Percentiles rank a stretch among this genome's conserved stretches.
Evolutionary conservation across 2,797 vertebrate species (phyloP).

Genomic region (Sciurus carolinensis): DNA sequence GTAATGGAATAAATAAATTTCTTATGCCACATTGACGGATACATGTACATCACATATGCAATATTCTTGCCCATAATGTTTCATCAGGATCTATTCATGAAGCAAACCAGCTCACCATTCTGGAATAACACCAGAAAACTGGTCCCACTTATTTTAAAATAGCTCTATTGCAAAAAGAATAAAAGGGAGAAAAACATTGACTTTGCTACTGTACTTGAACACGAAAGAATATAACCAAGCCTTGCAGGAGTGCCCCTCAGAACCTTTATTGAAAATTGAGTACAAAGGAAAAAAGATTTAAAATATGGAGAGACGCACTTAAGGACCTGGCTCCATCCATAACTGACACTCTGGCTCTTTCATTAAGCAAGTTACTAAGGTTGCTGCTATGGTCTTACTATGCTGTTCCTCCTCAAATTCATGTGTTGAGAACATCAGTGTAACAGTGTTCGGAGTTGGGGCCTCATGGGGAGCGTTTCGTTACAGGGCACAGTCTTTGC

Average conservation of each 20-base stretch:
- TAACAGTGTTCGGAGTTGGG: not conserved
- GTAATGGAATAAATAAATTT: not conserved
- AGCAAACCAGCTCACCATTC: not conserved
- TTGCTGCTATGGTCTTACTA: not conserved
- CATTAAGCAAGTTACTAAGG: not conserved
- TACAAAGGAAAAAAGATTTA: not conserved
- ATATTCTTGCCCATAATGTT: not conserved
- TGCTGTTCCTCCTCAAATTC: not conserved
- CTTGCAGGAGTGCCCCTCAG: not conserved
- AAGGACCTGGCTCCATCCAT: not conserved
- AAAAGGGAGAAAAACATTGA: not conserved
- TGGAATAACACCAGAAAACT: not conserved
- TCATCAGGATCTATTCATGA: not conserved
- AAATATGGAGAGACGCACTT: not conserved
- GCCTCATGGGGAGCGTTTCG: too few relatives aligned
- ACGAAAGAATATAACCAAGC: constrained; percentile 1
- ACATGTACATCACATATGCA: not conserved
- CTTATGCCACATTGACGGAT: not conserved
- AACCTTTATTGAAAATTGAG: not conserved
- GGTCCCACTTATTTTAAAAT: not conserved
- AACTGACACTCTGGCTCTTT: not conserved
- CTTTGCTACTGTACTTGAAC: not conserved
- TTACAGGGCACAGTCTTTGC: not conserved
- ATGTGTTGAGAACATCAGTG: not conserved
- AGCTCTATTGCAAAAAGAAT: not conserved